Conservation (phyloP, 2,888 invertebrate genomes). For the Heliothis peltigera region DNA sequence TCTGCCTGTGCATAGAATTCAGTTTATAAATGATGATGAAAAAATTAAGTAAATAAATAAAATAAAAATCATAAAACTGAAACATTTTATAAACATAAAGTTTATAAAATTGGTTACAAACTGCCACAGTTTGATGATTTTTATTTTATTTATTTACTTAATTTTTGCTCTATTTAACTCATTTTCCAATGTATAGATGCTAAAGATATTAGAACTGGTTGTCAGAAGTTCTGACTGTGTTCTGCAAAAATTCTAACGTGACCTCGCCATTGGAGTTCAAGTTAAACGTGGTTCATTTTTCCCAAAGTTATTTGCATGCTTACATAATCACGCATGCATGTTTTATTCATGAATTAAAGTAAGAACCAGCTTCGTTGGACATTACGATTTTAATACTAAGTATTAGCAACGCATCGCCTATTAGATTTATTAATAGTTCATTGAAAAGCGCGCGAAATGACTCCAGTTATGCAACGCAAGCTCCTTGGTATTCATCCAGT, state of each 20-base stretch:
- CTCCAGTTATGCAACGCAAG: conserved; percentile 35
- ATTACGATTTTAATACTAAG: conserved; percentile 36
- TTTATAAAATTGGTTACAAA: too few species aligned
- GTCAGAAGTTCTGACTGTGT: too few species aligned
- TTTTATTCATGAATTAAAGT: conserved; percentile 47
- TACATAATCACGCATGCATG: conserved; percentile 45
- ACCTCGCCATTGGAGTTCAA: conserved; percentile 10
- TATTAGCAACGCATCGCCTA: conserved; percentile 32
- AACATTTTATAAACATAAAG: too few species aligned
- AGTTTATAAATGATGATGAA: too few species aligned
- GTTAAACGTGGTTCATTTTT: conserved; percentile 16
- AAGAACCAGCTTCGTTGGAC: conserved; percentile 28
- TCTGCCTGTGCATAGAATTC: too few species aligned
- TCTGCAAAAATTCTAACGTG: conserved; percentile 58
- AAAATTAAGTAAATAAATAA: too few species aligned
- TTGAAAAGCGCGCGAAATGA: conserved; percentile 31
- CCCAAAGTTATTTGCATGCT: conserved; percentile 56
- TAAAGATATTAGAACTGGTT: too few species aligned
- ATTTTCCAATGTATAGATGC: too few species aligned
- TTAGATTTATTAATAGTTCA: conserved; percentile 41
- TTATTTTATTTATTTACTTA: too few species aligned
- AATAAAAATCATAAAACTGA: too few species aligned
- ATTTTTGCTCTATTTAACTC: too few species aligned
- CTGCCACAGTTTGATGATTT: too few species aligned
- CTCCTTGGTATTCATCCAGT: conserved; percentile 34